phyloP scores from a whole-genome alignment of 2,113 vertebrate species.

The Odontesthes bonariensis region DNA sequence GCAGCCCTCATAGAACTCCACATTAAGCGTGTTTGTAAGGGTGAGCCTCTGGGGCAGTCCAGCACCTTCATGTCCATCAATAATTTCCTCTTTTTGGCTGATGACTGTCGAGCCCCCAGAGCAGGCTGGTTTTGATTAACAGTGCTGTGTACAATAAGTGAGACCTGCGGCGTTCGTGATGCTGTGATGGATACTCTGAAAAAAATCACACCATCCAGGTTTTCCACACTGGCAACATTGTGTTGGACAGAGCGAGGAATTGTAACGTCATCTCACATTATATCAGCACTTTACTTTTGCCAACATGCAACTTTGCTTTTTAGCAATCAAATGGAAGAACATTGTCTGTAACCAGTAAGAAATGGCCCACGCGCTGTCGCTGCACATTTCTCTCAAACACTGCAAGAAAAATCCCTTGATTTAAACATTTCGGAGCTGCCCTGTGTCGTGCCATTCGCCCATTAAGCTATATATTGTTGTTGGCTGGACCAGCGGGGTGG shows the following conservation, averaged over 20 bases:
- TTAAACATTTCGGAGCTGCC: conserved; percentile 53
- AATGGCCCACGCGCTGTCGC: conserved; percentile 64
- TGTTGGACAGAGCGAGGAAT: conserved; percentile 62
- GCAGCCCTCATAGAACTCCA: conserved; percentile 56
- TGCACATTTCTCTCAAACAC: conserved; percentile 69
- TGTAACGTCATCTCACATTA: conserved; percentile 74
- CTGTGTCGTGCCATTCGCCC: conserved; percentile 62
- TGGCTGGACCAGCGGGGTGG: conserved; percentile 70
- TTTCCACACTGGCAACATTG: conserved; percentile 76
- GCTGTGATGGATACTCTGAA: conserved; percentile 87
- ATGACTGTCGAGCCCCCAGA: conserved; percentile 72
- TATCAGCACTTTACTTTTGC: conserved; percentile 58
- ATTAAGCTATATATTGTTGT: conserved; percentile 71
- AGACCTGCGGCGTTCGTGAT: conserved; percentile 82
- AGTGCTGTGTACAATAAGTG: conserved; percentile 65
- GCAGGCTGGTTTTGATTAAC: conserved; percentile 77
- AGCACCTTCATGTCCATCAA: conserved; percentile 77
- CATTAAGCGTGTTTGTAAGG: conserved; percentile 37
- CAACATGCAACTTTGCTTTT: conserved; percentile 55
- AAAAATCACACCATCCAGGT: conserved; percentile 71
- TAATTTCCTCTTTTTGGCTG: conserved; percentile 70
- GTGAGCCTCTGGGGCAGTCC: conserved; percentile 46
- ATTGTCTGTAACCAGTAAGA: conserved; percentile 57
- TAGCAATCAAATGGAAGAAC: conserved; percentile 60
- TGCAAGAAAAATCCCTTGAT: conserved; percentile 48